Conservation (phyloP, 1,140 invertebrate genomes). For the Bemisia tabaci region DNA sequence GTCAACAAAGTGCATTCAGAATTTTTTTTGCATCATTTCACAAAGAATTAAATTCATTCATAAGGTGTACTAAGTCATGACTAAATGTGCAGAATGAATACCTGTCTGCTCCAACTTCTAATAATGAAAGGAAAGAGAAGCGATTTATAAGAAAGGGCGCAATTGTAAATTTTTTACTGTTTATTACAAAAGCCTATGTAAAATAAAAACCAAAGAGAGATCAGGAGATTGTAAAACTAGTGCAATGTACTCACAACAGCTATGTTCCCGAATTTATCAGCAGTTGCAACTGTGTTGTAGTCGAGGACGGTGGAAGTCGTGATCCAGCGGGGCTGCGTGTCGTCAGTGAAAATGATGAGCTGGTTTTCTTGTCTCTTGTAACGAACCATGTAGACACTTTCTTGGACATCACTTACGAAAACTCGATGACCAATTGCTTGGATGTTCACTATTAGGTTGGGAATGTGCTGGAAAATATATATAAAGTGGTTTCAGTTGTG, state of each 20-base stretch:
- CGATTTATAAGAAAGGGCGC: too few species aligned
- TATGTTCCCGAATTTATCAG: constrained; percentile 99
- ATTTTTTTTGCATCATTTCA: background rate
- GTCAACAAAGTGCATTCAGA: background rate
- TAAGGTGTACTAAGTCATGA: too few species aligned
- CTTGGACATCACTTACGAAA: constrained; percentile 91
- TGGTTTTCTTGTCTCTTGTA: constrained; percentile 96
- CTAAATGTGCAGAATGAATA: too few species aligned
- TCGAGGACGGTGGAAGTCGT: constrained; percentile 87
- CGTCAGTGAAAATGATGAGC: constrained; percentile 95
- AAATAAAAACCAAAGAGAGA: too few species aligned
- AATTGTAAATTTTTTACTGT: too few species aligned
- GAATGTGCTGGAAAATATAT: constrained; percentile 59
- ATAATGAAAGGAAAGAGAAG: too few species aligned
- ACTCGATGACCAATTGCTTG: constrained; percentile 87
- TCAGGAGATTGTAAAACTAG: too few species aligned
- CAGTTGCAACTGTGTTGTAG: constrained; percentile 90
- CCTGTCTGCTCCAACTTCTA: too few species aligned
- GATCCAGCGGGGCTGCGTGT: constrained; percentile 92
- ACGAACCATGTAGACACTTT: constrained; percentile 90
- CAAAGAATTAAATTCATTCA: too few species aligned
- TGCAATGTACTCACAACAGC: constrained; percentile 70
- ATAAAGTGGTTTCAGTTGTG: constrained; percentile 10
- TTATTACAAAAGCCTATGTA: too few species aligned
- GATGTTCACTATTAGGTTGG: constrained; percentile 86